Percentiles rank a stretch among this genome's conserved stretches.
Conservation (phyloP, 2,888 invertebrate genomes). For the Conops quadrifasciatus region DNA sequence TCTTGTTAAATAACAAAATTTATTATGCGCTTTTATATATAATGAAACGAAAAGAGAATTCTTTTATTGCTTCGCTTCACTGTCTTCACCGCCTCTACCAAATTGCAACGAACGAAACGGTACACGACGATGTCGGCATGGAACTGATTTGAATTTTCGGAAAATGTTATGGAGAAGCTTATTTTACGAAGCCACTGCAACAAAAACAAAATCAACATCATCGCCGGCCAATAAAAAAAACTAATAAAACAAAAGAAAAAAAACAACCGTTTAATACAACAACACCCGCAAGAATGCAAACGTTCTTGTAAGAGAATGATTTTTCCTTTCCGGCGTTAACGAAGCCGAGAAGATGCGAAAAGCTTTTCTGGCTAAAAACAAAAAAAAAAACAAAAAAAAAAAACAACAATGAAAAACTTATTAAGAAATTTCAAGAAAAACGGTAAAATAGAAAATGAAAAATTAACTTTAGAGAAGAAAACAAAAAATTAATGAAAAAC, state of each 20-base stretch:
- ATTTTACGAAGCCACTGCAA: conserved; percentile 2
- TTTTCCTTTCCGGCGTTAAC: neutral
- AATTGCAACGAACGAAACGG: neutral
- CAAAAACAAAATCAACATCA: conserved; percentile 14
- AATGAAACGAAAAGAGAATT: neutral
- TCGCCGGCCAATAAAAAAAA: neutral
- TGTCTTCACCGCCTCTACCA: neutral
- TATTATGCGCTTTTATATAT: conserved; percentile 1
- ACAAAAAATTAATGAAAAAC: too few species aligned
- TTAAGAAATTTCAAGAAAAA: too few species aligned
- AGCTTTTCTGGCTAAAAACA: neutral
- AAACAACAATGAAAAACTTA: too few species aligned
- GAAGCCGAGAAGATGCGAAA: neutral
- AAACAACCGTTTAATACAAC: neutral
- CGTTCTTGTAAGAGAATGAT: neutral
- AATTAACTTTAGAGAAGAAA: too few species aligned
- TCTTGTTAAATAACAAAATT: neutral
- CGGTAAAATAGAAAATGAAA: too few species aligned
- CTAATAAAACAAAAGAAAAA: neutral
- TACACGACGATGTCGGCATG: conserved; percentile 1
- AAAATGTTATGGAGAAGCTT: conserved; percentile 19
- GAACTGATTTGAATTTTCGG: conserved; percentile 17
- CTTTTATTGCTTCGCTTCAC: neutral
- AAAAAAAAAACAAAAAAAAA: neutral
- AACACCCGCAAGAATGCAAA: neutral